phyloP scores from a whole-genome alignment of 1,140 invertebrate species.

The Drepana arcuata region DNA sequence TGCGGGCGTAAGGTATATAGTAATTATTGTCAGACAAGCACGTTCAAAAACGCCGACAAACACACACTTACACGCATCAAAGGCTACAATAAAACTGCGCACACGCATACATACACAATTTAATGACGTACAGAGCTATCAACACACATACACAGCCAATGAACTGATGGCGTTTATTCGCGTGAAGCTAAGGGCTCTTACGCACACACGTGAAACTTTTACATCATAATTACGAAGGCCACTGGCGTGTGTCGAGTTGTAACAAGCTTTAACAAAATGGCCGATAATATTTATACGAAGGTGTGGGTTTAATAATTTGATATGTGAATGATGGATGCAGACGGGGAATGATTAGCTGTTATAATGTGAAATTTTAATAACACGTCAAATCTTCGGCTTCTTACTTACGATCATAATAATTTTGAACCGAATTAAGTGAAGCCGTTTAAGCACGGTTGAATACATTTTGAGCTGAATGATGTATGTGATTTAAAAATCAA shows the following conservation, averaged over 20 bases:
- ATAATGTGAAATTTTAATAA: neutral
- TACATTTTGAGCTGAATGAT: neutral
- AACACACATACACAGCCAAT: conserved; percentile 22
- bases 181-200: conserved; percentile 20
- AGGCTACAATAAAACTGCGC: conserved; percentile 8
- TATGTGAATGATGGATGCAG: conserved; percentile 18
- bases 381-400: too few species aligned
- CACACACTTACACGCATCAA: conserved; percentile 9
- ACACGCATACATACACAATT: conserved; percentile 16
- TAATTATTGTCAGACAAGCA: conserved; percentile 64
- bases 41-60: conserved; percentile 60
- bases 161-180: conserved; percentile 42
- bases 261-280: conserved; percentile 69
- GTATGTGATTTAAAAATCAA: too few species aligned
- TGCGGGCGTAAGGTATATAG: conserved; percentile 62
- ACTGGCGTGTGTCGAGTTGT: conserved; percentile 64
- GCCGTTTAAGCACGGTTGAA: neutral
- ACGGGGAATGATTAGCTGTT: neutral
- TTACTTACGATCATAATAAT: too few species aligned
- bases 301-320: conserved; percentile 32
- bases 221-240: conserved; percentile 66
- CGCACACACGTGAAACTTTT: conserved; percentile 34
- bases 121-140: neutral
- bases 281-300: conserved; percentile 44
- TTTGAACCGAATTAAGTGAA: neutral